Evolutionary conservation across 2,888 invertebrate species (phyloP), one percentile per base, ranked within the genome.

Genomic region (Orchesellides sinensis): DNA sequence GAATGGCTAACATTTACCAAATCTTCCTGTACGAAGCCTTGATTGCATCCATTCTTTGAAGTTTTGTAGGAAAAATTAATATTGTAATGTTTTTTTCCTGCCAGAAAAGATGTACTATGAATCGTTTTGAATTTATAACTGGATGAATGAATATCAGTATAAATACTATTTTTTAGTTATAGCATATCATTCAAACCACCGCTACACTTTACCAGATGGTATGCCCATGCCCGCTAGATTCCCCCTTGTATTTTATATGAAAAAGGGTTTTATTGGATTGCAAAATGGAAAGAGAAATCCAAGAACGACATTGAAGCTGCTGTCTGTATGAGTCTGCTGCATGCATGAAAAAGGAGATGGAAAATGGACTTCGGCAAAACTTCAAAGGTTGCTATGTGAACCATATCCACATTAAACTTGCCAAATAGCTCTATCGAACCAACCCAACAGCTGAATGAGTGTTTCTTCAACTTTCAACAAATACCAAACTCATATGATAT

Each of bases 301-400:
- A 80, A 85, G 83, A 72, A 63, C 61, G 65, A 52, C 21, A 56
- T 54, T 40, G 56, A 66, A 40, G 66, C 54, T 73, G 59, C 73
- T 61, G 25, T 45, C 40, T 70, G 56, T 25, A 35, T 70, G 47
- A 27, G 25, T 69, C 19, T 56, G 27, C 47, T 77, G 21, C 66
- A 32, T 59, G 25, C 19, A 79, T 70, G 35, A 68, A 63, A 72
- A 61, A 63, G 70, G 69, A 56, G 85, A 85, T 83, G 72, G 69
- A 66, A 81, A 87, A 84, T 82, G 85, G 85, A 84, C 84, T 87
- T 84, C 83, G 86, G 86, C 70, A 74, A 83, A 87, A 87, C 85
- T 84, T 87, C 87, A 87, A 87, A 87, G 81, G 87, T 87, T 87
- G 73, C 84, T 84, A 85, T 84, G 77, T 52, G 75, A 72, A 84